A percentile compares a stretch with the other conserved stretches of the same genome.
Conservation (phyloP, 92 coral and sea anemone species). For the Palythoa heliodiscus region DNA sequence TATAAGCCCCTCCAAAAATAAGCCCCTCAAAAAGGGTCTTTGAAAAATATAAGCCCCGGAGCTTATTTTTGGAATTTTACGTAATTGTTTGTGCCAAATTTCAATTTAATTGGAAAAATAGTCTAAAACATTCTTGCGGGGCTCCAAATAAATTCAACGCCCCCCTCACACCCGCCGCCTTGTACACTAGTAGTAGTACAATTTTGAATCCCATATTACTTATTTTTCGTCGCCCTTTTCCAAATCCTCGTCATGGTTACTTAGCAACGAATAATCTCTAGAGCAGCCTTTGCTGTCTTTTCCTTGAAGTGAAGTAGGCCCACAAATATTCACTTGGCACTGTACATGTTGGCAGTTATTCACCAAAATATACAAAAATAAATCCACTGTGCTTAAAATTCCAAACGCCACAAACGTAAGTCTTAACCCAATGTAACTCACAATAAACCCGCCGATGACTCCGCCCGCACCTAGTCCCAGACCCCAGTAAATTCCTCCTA, state of each 20-base stretch:
- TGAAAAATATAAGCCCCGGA: too few relatives aligned
- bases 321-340: neutral
- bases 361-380: slow-evolving; percentile 61
- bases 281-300: neutral
- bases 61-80: too few relatives aligned
- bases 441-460: slow-evolving; percentile 82
- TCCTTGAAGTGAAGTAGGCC: neutral
- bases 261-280: neutral
- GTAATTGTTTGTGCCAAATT: too few relatives aligned
- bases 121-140: too few relatives aligned
- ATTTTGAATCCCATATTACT: neutral
- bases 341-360: slow-evolving; percentile 64
- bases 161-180: neutral
- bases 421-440: slow-evolving; percentile 69
- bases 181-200: neutral
- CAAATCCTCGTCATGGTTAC: neutral
- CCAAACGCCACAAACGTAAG: slow-evolving; percentile 80
- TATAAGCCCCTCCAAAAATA: too few relatives aligned
- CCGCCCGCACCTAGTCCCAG: slow-evolving; percentile 92
- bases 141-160: too few relatives aligned
- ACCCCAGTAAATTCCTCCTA: slow-evolving; percentile 92
- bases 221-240: too few relatives aligned
- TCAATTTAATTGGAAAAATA: too few relatives aligned
- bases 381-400: slow-evolving; percentile 59
- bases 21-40: too few relatives aligned